Evolutionary conservation across 2,113 vertebrate species (phyloP).

Genomic region (Crotophaga sulcirostris): DNA sequence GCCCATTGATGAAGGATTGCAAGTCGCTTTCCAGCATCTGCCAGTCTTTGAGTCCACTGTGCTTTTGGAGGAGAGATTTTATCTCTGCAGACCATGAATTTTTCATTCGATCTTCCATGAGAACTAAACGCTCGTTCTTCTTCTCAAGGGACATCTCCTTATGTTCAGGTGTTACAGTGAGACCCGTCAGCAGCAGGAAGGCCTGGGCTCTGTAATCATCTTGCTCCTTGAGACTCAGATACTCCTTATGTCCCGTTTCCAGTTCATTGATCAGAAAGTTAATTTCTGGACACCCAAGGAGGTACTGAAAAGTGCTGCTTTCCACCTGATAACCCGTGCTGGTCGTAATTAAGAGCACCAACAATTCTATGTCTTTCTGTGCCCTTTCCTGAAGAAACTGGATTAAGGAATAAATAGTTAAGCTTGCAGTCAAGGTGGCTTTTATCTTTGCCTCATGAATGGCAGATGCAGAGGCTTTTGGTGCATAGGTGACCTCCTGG

Average conservation of each 20-base stretch:
- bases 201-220: constrained; percentile 51
- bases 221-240: constrained; percentile 50
- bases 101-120: constrained; percentile 30
- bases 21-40: constrained; percentile 48
- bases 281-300: constrained; percentile 54
- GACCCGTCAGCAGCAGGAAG: constrained; percentile 50
- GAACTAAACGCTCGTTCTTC: constrained; percentile 39
- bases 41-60: background rate
- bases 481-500: background rate
- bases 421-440: constrained; percentile 7
- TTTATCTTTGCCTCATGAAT: constrained; percentile 12
- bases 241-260: background rate
- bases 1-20: background rate
- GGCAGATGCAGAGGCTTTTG: background rate
- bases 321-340: constrained; percentile 42
- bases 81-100: background rate
- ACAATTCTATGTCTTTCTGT: constrained; percentile 34
- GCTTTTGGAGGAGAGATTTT: constrained; percentile 12
- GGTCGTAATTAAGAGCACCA: constrained; percentile 58
- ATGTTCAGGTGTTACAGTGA: background rate
- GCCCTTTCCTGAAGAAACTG: background rate
- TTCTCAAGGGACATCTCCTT: background rate
- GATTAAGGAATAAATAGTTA: constrained; percentile 22
- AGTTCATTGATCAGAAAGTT: constrained; percentile 43
- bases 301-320: constrained; percentile 35